phyloP scores from a whole-genome alignment of 2,113 vertebrate species.

The Antigone vipio region DNA sequence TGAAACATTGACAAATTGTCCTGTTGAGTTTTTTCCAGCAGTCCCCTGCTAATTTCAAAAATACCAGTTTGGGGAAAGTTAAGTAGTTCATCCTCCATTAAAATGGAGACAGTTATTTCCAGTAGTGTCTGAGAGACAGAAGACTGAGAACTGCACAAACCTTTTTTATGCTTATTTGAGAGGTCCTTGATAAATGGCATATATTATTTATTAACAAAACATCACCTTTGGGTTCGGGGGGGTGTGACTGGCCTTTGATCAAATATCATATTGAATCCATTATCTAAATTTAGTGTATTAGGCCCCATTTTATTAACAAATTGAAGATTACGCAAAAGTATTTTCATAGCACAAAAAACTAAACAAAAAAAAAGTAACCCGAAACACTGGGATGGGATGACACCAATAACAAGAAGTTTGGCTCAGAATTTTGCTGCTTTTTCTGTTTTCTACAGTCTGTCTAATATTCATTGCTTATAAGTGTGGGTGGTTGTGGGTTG shows the following conservation, averaged over 20 bases:
- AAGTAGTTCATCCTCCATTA: background rate
- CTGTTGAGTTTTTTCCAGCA: background rate
- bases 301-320: background rate
- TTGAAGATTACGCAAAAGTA: background rate
- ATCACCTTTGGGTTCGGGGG: background rate
- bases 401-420: background rate
- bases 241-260: background rate
- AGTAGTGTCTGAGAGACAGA: background rate
- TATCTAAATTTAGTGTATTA: background rate
- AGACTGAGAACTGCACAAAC: background rate
- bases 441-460: background rate
- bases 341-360: background rate
- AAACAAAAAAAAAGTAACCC: background rate
- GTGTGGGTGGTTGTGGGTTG: background rate
- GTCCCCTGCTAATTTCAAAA: background rate
- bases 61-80: background rate
- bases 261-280: background rate
- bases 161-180: background rate
- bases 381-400: background rate
- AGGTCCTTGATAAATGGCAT: background rate
- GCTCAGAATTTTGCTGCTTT: background rate
- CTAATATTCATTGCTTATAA: background rate
- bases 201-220: background rate
- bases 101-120: background rate
- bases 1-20: background rate